phyloP scores from a whole-genome alignment of 2,113 vertebrate genomes.

The Cygnus buccinator region DNA sequence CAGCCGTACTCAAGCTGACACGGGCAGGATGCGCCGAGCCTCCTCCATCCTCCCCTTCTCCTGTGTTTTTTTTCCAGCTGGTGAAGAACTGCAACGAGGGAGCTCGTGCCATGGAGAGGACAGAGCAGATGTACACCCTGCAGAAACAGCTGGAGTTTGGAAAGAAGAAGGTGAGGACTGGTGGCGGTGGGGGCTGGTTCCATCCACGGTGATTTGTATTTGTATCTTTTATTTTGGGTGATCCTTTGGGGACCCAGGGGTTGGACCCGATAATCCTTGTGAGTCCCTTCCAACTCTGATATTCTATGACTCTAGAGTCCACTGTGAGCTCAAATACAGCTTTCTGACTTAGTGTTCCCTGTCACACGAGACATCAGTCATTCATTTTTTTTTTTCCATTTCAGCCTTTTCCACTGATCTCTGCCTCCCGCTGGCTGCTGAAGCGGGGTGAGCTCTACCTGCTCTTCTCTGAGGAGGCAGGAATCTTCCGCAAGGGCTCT shows the following conservation, averaged over 20 bases:
- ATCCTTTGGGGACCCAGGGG: too few relatives aligned
- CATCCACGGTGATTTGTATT: background rate
- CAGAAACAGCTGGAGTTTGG: constrained; percentile 95
- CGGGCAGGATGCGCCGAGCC: background rate
- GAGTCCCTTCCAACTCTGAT: too few relatives aligned
- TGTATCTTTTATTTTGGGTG: too few relatives aligned
- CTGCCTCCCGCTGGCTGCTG: constrained; percentile 89
- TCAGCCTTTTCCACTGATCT: constrained; percentile 88
- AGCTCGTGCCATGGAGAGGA: constrained; percentile 91
- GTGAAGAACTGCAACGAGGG: constrained; percentile 92
- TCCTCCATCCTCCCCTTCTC: fast-evolving
- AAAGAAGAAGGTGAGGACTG: constrained; percentile 89
- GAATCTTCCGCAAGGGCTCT: constrained; percentile 87
- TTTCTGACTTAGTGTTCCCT: background rate
- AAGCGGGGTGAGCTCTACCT: constrained; percentile 87
- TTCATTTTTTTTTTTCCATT: background rate
- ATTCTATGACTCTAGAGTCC: background rate
- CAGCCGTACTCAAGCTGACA: background rate
- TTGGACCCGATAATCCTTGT: too few relatives aligned
- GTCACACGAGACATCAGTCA: fast-evolving
- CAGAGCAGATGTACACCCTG: constrained; percentile 93
- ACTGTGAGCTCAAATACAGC: fast-evolving
- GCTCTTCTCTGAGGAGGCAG: constrained; percentile 80
- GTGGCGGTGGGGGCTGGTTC: background rate
- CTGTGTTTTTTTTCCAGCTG: constrained; percentile 74